Evolutionary conservation across 2,113 vertebrate species (phyloP).

Genomic region (Nothoprocta pentlandii): DNA sequence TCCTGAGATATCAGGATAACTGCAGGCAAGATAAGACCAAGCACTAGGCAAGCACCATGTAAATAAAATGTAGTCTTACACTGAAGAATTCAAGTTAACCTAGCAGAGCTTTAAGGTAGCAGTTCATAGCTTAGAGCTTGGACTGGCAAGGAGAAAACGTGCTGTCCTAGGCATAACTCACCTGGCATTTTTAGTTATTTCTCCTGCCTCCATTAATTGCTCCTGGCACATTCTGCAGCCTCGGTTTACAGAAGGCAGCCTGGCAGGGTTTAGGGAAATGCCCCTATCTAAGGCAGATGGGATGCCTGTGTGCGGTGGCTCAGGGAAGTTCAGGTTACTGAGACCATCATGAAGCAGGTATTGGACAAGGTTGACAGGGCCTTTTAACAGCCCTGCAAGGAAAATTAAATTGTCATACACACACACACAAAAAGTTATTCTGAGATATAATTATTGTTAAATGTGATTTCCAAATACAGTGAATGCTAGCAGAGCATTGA

Average conservation of each 20-base stretch:
- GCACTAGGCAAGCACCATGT: background rate
- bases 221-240: background rate
- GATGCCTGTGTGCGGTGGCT: fast-evolving
- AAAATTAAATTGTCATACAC: background rate
- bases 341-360: background rate
- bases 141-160: background rate
- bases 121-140: background rate
- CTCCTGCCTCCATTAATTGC: background rate
- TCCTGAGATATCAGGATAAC: background rate
- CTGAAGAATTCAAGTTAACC: too few relatives aligned
- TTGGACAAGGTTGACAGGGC: background rate
- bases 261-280: background rate
- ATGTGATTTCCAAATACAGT: background rate
- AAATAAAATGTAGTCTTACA: too few relatives aligned
- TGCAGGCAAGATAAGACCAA: background rate
- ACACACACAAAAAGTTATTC: background rate
- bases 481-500: background rate
- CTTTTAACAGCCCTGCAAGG: background rate
- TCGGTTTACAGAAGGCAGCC: background rate
- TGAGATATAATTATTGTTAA: background rate
- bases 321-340: background rate
- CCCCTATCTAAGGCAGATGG: background rate
- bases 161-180: background rate
- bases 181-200: background rate
- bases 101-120: background rate